These are phyloP conservation scores for Chironomus striatipennis DNA, from an alignment of 1,140 invertebrate genomes.

Conservation along the genomic window DNA sequence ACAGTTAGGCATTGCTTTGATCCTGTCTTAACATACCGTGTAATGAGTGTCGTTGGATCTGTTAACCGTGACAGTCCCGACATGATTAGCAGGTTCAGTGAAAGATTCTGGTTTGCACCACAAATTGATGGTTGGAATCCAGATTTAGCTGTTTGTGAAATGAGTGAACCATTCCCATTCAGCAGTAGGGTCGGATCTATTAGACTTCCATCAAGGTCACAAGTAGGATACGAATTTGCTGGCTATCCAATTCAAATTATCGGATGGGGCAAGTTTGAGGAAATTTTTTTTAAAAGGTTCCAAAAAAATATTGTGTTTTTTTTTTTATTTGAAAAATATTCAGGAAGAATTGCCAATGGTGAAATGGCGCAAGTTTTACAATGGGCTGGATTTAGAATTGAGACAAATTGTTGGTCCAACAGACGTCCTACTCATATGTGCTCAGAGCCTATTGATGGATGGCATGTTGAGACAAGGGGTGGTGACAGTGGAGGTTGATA, in stretches of 20 bases:
- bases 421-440: not conserved
- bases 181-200: not conserved
- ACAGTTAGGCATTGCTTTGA: not conserved
- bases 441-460: not conserved
- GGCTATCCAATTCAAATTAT: not conserved
- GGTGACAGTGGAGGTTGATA: not conserved
- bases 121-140: not conserved
- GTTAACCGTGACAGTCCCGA: not conserved
- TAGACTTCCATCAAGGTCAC: not conserved
- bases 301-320: not conserved
- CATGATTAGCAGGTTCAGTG: not conserved
- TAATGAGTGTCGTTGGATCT: not conserved
- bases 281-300: not conserved
- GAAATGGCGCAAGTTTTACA: not conserved
- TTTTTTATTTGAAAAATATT: not conserved
- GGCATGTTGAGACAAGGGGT: not conserved
- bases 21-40: not conserved
- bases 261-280: not conserved
- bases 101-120: not conserved
- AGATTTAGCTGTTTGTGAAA: slow-evolving; percentile 1
- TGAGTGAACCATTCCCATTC: not conserved
- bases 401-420: not conserved
- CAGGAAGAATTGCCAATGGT: not conserved
- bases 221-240: not conserved
- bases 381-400: not conserved